Evolutionary conservation across 2,888 invertebrate genomes (phyloP), one percentile per base, ranked within the genome.

Genomic region (Apotomis betuletana): DNA sequence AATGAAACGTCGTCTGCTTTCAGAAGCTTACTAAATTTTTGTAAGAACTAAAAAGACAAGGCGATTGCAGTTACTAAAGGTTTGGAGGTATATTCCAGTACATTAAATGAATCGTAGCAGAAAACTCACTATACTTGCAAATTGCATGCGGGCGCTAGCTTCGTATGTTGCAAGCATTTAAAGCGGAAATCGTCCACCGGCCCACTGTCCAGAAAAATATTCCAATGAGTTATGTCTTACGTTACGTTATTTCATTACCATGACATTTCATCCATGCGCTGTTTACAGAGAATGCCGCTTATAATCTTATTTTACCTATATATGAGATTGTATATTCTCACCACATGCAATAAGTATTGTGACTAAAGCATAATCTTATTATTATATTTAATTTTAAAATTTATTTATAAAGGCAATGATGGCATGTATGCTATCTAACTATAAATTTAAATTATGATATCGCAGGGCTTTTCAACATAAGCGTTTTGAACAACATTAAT

Each of bases 171-270:
- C 72, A 72, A 72, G 72, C 58, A 63, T 63, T 52, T 77, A 79
- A 82, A 82, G 80, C 86, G 85, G 88, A 88, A 87, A 87, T 82
- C 88, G 87, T 81, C 84, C 86, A 83, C 83, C 78, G 74, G 77
- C 81, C 81, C 80, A 77, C 79, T 62, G 49, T 76, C n/a, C 13
- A 73, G 76, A 71, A 75, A 77, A 80, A 84, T 86, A 82, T 86
- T 88, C 85, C 87, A 86, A 87, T 86, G 89, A 87, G 86, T 27
- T 27, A 85, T 81, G 75, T 65, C 68, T 73, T 73, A 74, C 74
- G 65, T 73, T 73, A 74, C 74, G 65, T 73, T 59, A 73, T 72
- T 74, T 75, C 74, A 77, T 74, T 57, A 60, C 52, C 73, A 70
- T 69, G 46, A 77, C 74, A 76, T 74, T 68, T 78, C 77, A 79